Base-by-base conservation (phyloP, 2,888 invertebrate species). In the Cephus pulcher region DNA sequence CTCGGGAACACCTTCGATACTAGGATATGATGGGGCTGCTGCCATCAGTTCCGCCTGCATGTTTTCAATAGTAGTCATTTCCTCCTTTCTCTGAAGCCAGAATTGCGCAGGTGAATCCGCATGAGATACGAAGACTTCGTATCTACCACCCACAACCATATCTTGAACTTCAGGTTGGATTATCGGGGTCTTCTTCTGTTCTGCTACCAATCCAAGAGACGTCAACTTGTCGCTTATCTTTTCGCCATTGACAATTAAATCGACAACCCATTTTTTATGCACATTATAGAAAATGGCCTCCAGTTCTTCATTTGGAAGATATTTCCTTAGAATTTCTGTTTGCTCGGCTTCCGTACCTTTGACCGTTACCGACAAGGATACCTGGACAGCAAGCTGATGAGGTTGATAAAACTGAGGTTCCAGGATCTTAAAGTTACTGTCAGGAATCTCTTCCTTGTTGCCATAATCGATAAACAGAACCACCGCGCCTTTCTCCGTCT, bases 31-130 rank as follows among this genome's bases (percentile, higher is more conserved):
- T 0, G 90, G 88, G 34, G 79, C 82, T 0, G 94, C 93, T 12
- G 93, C 92, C 34, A 93, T 93, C 1, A 97, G 90, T 85, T 94
- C 93, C 0, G 93, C 93, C 86, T 96, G 96, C 1, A 96, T 92
- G 69, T 93, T 92, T 3, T 93, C 92, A 3, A 96, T 92, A 3
- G 92, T 92, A 0, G 93, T 91, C 0, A 93, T 85, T 77, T 95
- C 94, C 40, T 95, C 94, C 0, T 91, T 86, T 85, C 94, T 92
- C 88, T 96, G 96, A 15, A 96, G 91, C 93, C 96, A 97, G 91
- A 97, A 96, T 83, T 95, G 94, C 69, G 94, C 95, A 0, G 96
- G 96, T 73, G 94, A 94, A 87, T 96, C 96, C n/a, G 94, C 93
- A 84, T 96, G 96, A 81, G 95, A 93, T 40, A 96, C 93, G 82